Conservation (phyloP, 2,797 vertebrate genomes). For the Phrynocephalus vlangalii region DNA sequence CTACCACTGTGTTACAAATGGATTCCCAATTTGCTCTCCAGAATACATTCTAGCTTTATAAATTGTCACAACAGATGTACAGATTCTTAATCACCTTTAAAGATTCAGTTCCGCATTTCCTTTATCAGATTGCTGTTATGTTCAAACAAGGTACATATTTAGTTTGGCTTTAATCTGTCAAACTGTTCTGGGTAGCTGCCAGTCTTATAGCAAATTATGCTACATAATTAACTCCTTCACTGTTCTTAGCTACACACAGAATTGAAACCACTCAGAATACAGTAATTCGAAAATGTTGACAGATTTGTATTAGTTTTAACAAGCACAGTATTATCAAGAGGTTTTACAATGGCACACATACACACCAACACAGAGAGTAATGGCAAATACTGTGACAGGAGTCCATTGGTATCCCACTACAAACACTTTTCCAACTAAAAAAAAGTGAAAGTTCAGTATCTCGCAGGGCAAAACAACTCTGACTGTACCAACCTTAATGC, state of each 20-base stretch:
- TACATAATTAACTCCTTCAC: conserved; percentile 16
- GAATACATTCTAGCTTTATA: neutral
- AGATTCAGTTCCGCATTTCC: conserved; percentile 39
- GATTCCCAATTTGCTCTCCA: neutral
- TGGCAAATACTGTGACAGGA: neutral
- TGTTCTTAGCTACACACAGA: neutral
- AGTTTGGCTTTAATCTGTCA: neutral
- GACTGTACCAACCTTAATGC: neutral
- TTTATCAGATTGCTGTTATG: conserved; percentile 10
- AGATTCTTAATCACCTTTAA: conserved; percentile 10
- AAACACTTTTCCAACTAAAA: neutral
- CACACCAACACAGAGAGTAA: neutral
- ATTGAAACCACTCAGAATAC: conserved; percentile 31
- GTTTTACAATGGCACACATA: neutral
- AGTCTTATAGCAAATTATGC: conserved; percentile 17
- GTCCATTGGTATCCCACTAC: neutral
- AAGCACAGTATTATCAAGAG: neutral
- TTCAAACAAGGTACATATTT: neutral
- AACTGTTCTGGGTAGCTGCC: neutral
- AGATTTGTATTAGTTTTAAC: conserved; percentile 5
- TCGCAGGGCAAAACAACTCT: neutral
- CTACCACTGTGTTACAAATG: neutral
- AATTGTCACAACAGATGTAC: neutral
- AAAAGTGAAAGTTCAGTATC: neutral
- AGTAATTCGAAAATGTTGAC: conserved; percentile 30